Evolutionary conservation across 2,797 vertebrate genomes (phyloP).

Genomic region (Sciaenops ocellatus): DNA sequence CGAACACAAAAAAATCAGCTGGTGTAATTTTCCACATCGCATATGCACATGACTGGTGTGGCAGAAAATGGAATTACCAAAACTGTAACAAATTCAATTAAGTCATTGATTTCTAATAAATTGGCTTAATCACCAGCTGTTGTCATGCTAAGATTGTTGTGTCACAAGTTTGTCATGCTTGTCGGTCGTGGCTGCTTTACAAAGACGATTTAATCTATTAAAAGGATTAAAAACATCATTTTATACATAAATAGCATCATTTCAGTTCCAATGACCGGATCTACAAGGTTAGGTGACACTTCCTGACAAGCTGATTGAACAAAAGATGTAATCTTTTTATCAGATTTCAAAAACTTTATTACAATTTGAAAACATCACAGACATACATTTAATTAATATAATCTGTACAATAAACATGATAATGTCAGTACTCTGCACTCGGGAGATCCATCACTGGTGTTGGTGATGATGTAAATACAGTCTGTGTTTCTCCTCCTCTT

Average conservation of each 20-base stretch:
- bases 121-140: conserved; percentile 84
- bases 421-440: conserved; percentile 28
- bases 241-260: conserved; percentile 30
- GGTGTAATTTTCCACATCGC: conserved; percentile 69
- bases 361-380: conserved; percentile 64
- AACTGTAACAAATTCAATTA: conserved; percentile 83
- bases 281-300: not conserved
- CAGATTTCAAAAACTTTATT: conserved; percentile 77
- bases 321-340: conserved; percentile 30
- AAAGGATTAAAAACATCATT: conserved; percentile 48
- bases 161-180: conserved; percentile 82
- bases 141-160: conserved; percentile 82
- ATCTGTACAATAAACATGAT: conserved; percentile 44
- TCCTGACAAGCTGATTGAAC: conserved; percentile 23
- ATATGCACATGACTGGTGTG: conserved; percentile 69
- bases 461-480: conserved; percentile 41
- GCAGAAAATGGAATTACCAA: conserved; percentile 80
- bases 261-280: conserved; percentile 38
- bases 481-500: conserved; percentile 33
- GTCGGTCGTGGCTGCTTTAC: conserved; percentile 77
- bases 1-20: conserved; percentile 61
- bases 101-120: conserved; percentile 85
- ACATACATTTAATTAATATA: conserved; percentile 37
- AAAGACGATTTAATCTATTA: conserved; percentile 65
- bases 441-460: conserved; percentile 31